These are phyloP conservation scores for Clepsis dumicolana DNA, from an alignment of 2,888 invertebrate genomes.

Conservation along the genomic window DNA sequence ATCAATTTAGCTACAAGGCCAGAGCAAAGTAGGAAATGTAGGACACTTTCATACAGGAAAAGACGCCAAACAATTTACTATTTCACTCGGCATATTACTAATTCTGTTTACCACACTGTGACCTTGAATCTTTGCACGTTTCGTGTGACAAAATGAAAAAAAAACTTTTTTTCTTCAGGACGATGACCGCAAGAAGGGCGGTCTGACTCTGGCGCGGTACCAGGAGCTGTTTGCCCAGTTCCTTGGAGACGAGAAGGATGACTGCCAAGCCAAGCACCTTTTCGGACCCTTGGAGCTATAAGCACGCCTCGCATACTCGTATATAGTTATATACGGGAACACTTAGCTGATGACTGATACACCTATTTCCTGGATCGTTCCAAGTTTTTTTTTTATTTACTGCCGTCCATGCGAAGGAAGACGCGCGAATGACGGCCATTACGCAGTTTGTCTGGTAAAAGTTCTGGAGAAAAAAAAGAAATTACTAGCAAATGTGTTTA, in stretches of 20 bases:
- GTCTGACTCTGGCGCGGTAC: conserved; percentile 91
- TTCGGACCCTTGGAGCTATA: conserved; percentile 90
- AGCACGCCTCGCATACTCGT: conserved; percentile 44
- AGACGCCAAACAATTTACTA: neutral
- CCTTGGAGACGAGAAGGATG: conserved; percentile 91
- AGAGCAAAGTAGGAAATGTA: too few relatives aligned
- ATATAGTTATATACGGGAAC: neutral
- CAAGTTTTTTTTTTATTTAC: neutral
- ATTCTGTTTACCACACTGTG: neutral
- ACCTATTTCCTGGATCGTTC: conserved; percentile 47
- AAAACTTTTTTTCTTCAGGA: conserved; percentile 85
- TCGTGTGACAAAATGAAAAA: neutral
- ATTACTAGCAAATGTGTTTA: too few relatives aligned
- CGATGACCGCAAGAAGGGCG: conserved; percentile 92
- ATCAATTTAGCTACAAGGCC: too few relatives aligned
- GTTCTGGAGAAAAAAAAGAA: too few relatives aligned
- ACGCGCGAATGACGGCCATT: neutral
- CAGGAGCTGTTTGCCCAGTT: conserved; percentile 94
- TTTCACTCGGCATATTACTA: neutral
- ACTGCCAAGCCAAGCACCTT: conserved; percentile 90
- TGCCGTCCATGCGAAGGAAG: neutral
- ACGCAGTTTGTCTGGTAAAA: too few relatives aligned
- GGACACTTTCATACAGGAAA: too few relatives aligned
- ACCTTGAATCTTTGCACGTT: neutral
- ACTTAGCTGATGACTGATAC: conserved; percentile 56